Percentiles rank a stretch among this genome's conserved stretches.
Evolutionary conservation across 2,113 vertebrate genomes (phyloP).

Genomic region (Fregetta grallaria): DNA sequence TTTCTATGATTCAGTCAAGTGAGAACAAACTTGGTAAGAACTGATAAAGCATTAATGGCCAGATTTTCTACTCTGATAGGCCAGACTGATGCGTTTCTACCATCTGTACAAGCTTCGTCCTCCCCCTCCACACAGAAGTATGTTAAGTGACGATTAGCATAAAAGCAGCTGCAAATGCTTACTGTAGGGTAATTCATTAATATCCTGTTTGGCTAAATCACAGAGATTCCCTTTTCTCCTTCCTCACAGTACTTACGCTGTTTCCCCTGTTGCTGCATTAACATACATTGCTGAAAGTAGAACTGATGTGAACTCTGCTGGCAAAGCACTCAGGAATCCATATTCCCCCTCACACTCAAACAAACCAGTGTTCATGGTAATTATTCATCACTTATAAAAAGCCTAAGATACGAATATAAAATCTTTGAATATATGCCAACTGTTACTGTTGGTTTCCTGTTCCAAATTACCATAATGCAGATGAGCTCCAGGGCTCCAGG

Average conservation of each 20-base stretch:
- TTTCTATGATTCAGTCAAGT: neutral
- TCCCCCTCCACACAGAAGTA: neutral
- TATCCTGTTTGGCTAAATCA: slow-evolving; percentile 44
- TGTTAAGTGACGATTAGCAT: neutral
- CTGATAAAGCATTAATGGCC: slow-evolving; percentile 8
- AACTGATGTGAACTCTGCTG: slow-evolving; percentile 21
- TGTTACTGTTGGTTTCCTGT: slow-evolving; percentile 37
- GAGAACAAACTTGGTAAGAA: neutral
- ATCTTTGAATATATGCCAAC: slow-evolving; percentile 34
- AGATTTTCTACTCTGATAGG: slow-evolving; percentile 11
- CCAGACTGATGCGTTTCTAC: neutral
- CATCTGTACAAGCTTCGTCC: neutral
- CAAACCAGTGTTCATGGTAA: neutral
- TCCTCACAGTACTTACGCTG: neutral
- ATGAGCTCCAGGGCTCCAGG: slow-evolving; percentile 35
- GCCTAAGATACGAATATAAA: slow-evolving; percentile 36
- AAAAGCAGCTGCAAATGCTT: slow-evolving; percentile 25
- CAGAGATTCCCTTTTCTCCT: slow-evolving; percentile 41
- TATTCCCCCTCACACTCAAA: slow-evolving; percentile 17
- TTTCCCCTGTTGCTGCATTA: slow-evolving; percentile 64
- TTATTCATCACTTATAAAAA: slow-evolving; percentile 35
- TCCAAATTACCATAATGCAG: slow-evolving; percentile 42
- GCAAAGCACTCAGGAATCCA: slow-evolving; percentile 1
- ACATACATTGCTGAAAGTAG: slow-evolving; percentile 58
- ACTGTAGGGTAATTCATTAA: slow-evolving; percentile 18